Base-by-base conservation (phyloP, 1,140 invertebrate species). In the Bombyx mandarina region DNA sequence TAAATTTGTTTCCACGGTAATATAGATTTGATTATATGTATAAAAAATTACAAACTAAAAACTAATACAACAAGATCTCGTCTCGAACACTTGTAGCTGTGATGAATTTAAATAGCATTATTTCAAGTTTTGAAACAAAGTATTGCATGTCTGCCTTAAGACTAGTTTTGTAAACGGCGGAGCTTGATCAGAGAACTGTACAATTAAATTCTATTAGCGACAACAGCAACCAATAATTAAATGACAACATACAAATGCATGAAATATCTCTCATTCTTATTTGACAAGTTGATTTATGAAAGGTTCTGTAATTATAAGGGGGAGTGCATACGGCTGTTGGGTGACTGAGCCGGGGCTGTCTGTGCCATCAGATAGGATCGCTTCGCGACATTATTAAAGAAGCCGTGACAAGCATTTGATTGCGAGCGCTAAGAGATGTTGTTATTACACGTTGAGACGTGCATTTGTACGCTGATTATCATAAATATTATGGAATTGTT, bases 131-230 rank as follows among this genome's bases (percentile, higher is more conserved):
- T 35, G 26, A 35, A 35, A 35, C 26, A 35, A 35, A 35, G 26
- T 35, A 35, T 35, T 35, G 26, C 26, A 35, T 35, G 26, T 35
- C 26, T 35, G 26, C 26, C 26, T 35, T 35, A 35, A 35, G 26
- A 35, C 26, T 35, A 35, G 67, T 73, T 73, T 58, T 60, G 65
- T 69, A 65, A 69, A 56, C 59, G 58, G 56, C 63, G 62, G 63
- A 69, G 71, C 66, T 62, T 49, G 65, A 69, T 69, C 60, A 54
- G 68, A 65, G 68, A 57, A 22, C 46, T 10, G 12, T 62, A 76
- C 71, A 82, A 86, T 84, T 84, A 77, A 82, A 82, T 76, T 85
- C 83, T 82, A 86, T 83, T 83, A 82, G 73, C 67, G 75, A 75
- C 66, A 67, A 68, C 64, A 63, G 70, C 67, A 75, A 70, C 63